Conservation (phyloP, 1,140 invertebrate genomes). For the Ostrea edulis region DNA sequence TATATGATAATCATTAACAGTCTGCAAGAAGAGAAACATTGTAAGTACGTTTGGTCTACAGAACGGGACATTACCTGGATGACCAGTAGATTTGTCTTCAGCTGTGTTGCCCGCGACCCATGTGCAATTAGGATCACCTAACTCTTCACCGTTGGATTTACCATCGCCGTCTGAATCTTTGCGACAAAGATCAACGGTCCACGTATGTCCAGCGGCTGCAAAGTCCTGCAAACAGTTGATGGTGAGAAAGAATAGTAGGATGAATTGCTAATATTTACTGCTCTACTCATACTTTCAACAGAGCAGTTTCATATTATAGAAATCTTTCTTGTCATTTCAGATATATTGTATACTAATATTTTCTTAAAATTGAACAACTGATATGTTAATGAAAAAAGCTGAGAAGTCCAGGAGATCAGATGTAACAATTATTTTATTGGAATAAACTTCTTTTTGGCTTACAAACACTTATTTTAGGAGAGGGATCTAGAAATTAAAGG, state of each 20-base stretch:
- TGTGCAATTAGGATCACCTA: conserved; percentile 63
- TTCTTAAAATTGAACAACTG: no score
- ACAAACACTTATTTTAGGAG: no score
- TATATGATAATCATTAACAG: no score
- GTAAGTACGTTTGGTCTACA: background rate
- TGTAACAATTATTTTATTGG: no score
- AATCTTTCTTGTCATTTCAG: background rate
- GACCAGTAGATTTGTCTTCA: conserved; percentile 9
- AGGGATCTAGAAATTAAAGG: no score
- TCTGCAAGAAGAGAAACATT: no score
- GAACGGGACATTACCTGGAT: conserved; percentile 47
- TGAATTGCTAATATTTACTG: background rate
- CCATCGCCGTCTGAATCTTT: conserved; percentile 65
- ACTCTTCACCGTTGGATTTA: conserved; percentile 60
- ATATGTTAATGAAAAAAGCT: background rate
- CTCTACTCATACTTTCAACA: no score
- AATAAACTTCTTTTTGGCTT: no score
- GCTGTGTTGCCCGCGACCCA: conserved; percentile 54
- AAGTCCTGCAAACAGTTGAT: background rate
- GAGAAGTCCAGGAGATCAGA: no score
- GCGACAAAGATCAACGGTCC: conserved; percentile 56
- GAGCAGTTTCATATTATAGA: no score
- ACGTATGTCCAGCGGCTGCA: conserved; percentile 28
- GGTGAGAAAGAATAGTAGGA: background rate
- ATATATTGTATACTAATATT: background rate